Conservation (phyloP, 2,888 invertebrate genomes). For the Lasioglossum figueresi region DNA sequence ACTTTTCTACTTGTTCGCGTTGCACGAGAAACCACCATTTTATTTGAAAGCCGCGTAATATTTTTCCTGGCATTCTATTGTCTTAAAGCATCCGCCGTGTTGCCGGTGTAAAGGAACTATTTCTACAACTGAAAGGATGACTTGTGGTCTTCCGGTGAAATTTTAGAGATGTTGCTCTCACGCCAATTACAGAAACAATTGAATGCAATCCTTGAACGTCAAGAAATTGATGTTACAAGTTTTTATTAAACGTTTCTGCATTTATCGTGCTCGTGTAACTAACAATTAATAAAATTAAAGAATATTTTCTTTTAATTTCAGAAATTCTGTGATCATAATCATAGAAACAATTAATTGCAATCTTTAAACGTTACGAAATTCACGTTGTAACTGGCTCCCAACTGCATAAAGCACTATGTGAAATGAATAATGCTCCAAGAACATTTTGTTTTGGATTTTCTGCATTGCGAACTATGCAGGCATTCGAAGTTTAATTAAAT, state of each 20-base stretch:
- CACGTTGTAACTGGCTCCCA: neutral
- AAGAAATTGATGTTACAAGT: neutral
- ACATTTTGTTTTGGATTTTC: neutral
- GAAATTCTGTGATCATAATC: too few relatives aligned
- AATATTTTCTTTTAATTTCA: too few relatives aligned
- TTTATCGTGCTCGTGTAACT: too few relatives aligned
- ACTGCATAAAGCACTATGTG: neutral
- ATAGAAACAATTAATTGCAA: too few relatives aligned
- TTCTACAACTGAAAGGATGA: neutral
- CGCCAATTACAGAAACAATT: neutral
- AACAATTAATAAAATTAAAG: too few relatives aligned
- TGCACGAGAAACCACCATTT: slow-evolving; percentile 6
- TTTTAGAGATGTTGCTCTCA: neutral
- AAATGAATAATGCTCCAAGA: neutral
- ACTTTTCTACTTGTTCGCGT: slow-evolving; percentile 7
- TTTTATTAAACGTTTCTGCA: too few relatives aligned
- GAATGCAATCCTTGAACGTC: neutral
- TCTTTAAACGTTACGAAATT: too few relatives aligned
- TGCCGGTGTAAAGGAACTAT: neutral
- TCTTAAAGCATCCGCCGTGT: slow-evolving; percentile 4
- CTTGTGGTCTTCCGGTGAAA: neutral
- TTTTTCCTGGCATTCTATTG: slow-evolving; percentile 7
- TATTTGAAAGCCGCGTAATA: neutral
- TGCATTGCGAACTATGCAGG: neutral
- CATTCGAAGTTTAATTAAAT: too few relatives aligned